Conservation (phyloP, 2,113 vertebrate species). For the Pholis gunnellus region DNA sequence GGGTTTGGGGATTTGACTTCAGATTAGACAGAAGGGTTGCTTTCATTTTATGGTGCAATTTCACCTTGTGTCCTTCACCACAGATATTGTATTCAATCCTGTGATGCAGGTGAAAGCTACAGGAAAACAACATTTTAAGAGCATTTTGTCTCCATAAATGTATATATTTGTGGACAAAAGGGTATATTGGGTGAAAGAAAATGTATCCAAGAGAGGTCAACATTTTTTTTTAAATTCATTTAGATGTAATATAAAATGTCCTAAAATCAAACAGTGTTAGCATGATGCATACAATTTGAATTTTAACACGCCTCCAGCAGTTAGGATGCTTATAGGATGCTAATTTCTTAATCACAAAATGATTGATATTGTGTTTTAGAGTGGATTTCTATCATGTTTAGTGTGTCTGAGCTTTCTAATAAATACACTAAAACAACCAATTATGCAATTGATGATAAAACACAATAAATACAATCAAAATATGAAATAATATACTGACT, state of each 20-base stretch:
- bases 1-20: not conserved
- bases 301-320: not conserved
- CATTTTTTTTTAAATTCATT: not conserved
- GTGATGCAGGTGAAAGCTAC: not conserved
- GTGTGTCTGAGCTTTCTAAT: not conserved
- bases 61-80: not conserved
- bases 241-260: not conserved
- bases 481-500: not conserved
- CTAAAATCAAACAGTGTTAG: not conserved
- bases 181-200: too few relatives aligned
- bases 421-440: not conserved
- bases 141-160: not conserved
- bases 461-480: not conserved
- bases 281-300: not conserved
- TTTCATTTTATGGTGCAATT: not conserved
- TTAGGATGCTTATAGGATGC: not conserved
- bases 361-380: not conserved
- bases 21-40: not conserved
- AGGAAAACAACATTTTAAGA: not conserved
- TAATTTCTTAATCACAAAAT: not conserved
- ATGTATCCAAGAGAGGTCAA: not conserved
- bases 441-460: not conserved
- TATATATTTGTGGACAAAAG: not conserved
- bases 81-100: not conserved
- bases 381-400: not conserved